Base-by-base conservation (phyloP, 2,797 vertebrate genomes). In the Thunnus albacares region DNA sequence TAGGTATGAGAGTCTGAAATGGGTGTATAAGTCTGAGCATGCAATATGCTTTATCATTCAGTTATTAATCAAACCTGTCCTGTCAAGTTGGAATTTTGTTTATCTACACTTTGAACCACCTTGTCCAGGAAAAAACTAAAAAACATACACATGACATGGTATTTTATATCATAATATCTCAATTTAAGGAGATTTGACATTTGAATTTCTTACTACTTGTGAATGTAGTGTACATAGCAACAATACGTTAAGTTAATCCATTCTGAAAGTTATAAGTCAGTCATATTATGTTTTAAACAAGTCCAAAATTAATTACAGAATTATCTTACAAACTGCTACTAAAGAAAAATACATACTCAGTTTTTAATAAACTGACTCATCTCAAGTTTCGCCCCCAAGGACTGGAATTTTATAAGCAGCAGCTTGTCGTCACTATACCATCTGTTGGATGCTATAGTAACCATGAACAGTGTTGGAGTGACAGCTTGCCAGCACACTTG, bases 391-490 rank as follows among this genome's bases (percentile, higher is more conserved):
- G 1, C 52, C 69, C 62, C 41, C 30, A 74, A 52, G 22, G 47
- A 81, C 45, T 55, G 66, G 22, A 59, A 12, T 67, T 84, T 88
- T 74, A 65, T 64, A 81, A 83, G 80, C 83, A 81, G 71, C 83
- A 84, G 82, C 79, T 86, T 71, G 75, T 51, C 49, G 68, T 83
- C 78, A 63, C 66, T 77, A 30, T 76, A 76, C 88, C 89, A 90
- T 93, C 89, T 94, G 88, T 87, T 89, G 65, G 57, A 81, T 76
- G 75, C 71, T 47, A 68, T 79, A 79, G 66, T 78, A 84, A 87
- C 84, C 55, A 71, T 59, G 73, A 65, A 59, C 45, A 58, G 60
- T 68, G 53, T 45, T 65, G 59, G 64, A 83, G 56, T 85, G 87
- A 86, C 85, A 89, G 77, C 67, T 86, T 90, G 77, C 65, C 63